Conservation (phyloP, 1,140 invertebrate species). For the Hyles vespertilio region DNA sequence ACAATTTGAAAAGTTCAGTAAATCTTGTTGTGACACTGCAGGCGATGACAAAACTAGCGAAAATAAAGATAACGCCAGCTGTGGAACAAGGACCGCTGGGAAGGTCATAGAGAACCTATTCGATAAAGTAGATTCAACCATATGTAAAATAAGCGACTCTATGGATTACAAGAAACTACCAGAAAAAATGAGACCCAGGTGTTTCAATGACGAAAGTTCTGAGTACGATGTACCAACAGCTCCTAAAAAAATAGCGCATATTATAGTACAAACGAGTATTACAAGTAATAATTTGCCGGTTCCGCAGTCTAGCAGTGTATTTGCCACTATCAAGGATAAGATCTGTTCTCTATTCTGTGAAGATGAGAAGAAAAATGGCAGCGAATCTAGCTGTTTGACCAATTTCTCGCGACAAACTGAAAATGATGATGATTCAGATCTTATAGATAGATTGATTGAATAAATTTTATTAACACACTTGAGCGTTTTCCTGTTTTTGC, state of each 20-base stretch:
- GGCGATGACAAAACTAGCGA: conserved; percentile 2
- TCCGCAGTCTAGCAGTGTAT: conserved; percentile 22
- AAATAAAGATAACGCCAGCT: not conserved
- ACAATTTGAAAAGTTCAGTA: conserved; percentile 18
- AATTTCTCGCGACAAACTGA: not conserved
- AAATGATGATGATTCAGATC: not conserved
- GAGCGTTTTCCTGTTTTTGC: too few relatives aligned
- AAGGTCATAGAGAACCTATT: conserved; percentile 8
- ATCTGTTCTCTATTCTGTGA: conserved; percentile 41
- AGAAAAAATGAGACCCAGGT: conserved; percentile 5
- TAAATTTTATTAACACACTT: not conserved
- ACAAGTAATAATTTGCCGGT: not conserved
- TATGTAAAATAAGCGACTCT: conserved; percentile 19
- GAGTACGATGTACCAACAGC: conserved; percentile 13
- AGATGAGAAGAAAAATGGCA: conserved; percentile 1
- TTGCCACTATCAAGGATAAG: conserved; percentile 37
- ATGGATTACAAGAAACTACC: conserved; percentile 11
- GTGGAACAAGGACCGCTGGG: not conserved
- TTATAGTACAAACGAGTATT: conserved; percentile 8
- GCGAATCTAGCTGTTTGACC: not conserved
- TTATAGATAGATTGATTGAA: conserved; percentile 3
- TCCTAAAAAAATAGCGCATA: conserved; percentile 18
- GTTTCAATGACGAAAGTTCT: conserved; percentile 16
- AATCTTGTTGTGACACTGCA: conserved; percentile 4
- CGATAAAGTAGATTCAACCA: conserved; percentile 19